A percentile compares a stretch with the other conserved stretches of the same genome.
phyloP scores from a whole-genome alignment of 1,140 invertebrate species.

The Drosophila subobscura region DNA sequence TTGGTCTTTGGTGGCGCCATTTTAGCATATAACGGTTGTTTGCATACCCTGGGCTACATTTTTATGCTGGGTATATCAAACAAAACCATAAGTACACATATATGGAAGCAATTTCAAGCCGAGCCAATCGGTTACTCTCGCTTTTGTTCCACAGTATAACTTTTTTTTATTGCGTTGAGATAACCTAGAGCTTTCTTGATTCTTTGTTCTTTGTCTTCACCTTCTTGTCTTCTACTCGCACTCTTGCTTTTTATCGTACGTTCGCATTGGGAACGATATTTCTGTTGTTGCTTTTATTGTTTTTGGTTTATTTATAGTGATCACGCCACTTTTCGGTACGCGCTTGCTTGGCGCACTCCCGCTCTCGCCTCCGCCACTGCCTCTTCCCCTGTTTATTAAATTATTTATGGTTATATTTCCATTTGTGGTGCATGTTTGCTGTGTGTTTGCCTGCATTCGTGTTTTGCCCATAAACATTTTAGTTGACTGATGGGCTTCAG shows the following conservation, averaged over 20 bases:
- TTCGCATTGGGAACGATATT: slow-evolving; percentile 21
- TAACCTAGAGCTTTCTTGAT: slow-evolving; percentile 35
- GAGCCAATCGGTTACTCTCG: slow-evolving; percentile 27
- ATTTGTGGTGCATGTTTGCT: slow-evolving; percentile 17
- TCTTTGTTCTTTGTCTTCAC: slow-evolving; percentile 30
- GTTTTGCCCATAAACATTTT: slow-evolving; percentile 21
- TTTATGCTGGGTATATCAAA: not conserved
- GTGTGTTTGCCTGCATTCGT: slow-evolving; percentile 15
- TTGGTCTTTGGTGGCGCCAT: slow-evolving; percentile 23
- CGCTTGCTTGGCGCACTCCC: slow-evolving; percentile 16
- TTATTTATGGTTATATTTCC: slow-evolving; percentile 53
- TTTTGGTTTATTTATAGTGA: slow-evolving; percentile 71
- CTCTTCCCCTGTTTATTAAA: slow-evolving; percentile 34
- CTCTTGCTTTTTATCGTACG: slow-evolving; percentile 56
- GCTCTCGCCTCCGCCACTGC: not conserved
- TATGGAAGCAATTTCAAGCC: not conserved
- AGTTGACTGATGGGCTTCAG: slow-evolving; percentile 36
- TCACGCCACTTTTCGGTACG: slow-evolving; percentile 69
- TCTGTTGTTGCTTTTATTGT: slow-evolving; percentile 55
- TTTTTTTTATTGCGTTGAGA: slow-evolving; percentile 24
- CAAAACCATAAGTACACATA: not conserved
- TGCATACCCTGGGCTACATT: slow-evolving; percentile 21
- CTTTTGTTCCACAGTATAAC: slow-evolving; percentile 11
- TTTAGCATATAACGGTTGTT: slow-evolving; percentile 31
- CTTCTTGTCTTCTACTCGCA: slow-evolving; percentile 22